Base-by-base conservation (phyloP, 1,140 invertebrate species). In the Drosophila albomicans region DNA sequence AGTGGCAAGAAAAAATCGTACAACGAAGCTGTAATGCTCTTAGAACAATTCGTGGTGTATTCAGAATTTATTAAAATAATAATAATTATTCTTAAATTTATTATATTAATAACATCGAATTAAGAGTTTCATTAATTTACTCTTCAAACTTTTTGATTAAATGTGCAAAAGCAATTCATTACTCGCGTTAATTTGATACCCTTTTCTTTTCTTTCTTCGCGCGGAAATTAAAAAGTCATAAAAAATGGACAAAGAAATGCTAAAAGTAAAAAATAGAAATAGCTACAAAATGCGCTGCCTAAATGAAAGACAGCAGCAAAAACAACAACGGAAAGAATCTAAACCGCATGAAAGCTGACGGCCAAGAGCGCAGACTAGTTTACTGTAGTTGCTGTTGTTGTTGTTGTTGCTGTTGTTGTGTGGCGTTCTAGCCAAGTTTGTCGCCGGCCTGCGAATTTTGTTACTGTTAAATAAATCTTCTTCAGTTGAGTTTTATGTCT, bases 391-490 rank as follows among this genome's bases (percentile, higher is more conserved):
- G 57, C 10, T 30, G 38, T 25, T 25, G 38, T n/a, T 43, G 49
- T 46, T 25, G 28, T 2, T 54, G 43, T 10, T 51, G 63, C 15
- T 73, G 48, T 38, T 54, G 32, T 41, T 41, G 64, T 46, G 1
- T 46, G 25, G 5, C 4, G 20, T 57, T 63, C 57, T 67, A 59
- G 64, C 30, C 52, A 68, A 68, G 59, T 64, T 80, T 80, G 68
- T 73, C 64, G 58, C 64, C 51, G 57, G 64, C 30, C 46, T 77
- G 70, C 75, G 57, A 80, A 78, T 78, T 73, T 77, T 65, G 78
- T 68, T 79, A 79, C 76, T 79, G 73, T 79, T 79, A 79, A 79
- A 79, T 75, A 77, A 78, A 78, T 80, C 71, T 75, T 80, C 59
- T 71, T 84, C 25, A 61, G 46, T 51, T 78, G 64, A 65, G 66